Base-by-base conservation (phyloP, 2,113 vertebrate species). In the Accipiter cooperii region DNA sequence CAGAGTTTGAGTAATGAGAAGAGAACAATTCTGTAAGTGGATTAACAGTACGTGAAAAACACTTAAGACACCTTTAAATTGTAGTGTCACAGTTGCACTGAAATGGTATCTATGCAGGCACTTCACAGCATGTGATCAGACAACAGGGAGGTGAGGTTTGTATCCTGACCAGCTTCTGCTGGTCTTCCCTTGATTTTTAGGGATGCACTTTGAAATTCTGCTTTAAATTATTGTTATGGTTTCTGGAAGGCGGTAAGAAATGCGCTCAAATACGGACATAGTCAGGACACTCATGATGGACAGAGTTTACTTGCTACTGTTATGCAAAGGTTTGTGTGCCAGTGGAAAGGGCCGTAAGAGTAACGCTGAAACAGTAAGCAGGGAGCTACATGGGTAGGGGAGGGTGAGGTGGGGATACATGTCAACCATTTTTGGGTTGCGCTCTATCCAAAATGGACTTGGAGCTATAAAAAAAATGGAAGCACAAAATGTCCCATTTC, bases 241-340 rank as follows among this genome's bases (percentile, higher is more conserved):
- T 92, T 71, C 42, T 57, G 11, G 5, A 17, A 66, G 26, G 16
- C 6, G 3, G 18, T 34, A 65, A 54, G 40, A 75, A 66, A 34
- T 21, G 18, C 5, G 6, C 17, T 54, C 9, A 25, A 21, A 57
- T 14, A 29, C 2, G 1, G 40, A 21, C 46, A 10, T 14, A 13
- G 16, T 20, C 25, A 24, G 64, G 52, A 10, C 7, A 17, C 60
- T 13, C 0, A 0, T n/a, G 46, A 44, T 58, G 49, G 49, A 44
- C 64, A 49, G 25, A 10, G 17, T 49, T 52, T 20, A 55, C 25
- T 66, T 26, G 19, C 46, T 47, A 14, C 46, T 57, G 33, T 24
- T 84, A 25, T 40, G 21, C 34, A 19, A 4, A 33, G 11, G 19
- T 12, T 83, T 44, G n/a, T 22, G 12, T 51, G 58, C 44, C 54